A percentile compares a stretch with the other conserved stretches of the same genome.
Evolutionary conservation across 2,113 vertebrate species (phyloP).

Genomic region (Phodopus roborovskii): DNA sequence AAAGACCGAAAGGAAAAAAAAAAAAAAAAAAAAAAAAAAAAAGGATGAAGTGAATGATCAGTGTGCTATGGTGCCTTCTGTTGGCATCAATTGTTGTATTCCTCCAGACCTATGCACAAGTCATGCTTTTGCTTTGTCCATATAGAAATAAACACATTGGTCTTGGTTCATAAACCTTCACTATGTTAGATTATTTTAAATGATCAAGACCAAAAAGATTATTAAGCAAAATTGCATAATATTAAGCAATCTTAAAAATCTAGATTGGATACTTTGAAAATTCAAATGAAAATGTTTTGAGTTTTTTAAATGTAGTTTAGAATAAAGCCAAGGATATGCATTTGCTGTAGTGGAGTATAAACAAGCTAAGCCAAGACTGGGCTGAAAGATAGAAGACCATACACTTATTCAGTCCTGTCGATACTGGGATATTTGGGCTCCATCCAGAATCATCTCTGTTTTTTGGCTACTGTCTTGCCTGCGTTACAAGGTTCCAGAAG

Average conservation of each 20-base stretch:
- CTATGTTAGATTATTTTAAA: not conserved
- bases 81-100: too few species aligned
- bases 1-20: not conserved
- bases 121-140: not conserved
- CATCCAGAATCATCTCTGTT: not conserved
- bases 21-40: not conserved
- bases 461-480: not conserved
- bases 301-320: not conserved
- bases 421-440: too few species aligned
- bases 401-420: rapidly evolving
- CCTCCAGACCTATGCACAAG: not conserved
- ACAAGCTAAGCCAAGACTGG: not conserved
- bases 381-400: not conserved
- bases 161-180: not conserved
- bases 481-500: not conserved
- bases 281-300: not conserved
- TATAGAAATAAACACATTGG: not conserved
- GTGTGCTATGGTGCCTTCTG: not conserved
- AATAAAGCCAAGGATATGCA: not conserved
- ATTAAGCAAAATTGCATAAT: not conserved
- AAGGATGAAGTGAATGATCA: not conserved
- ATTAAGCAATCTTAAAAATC: not conserved
- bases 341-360: not conserved
- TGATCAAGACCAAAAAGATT: not conserved
- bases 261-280: not conserved